A percentile compares a stretch with the other conserved stretches of the same genome.
Conservation (phyloP, 1,140 invertebrate species). For the Drosophila triauraria region DNA sequence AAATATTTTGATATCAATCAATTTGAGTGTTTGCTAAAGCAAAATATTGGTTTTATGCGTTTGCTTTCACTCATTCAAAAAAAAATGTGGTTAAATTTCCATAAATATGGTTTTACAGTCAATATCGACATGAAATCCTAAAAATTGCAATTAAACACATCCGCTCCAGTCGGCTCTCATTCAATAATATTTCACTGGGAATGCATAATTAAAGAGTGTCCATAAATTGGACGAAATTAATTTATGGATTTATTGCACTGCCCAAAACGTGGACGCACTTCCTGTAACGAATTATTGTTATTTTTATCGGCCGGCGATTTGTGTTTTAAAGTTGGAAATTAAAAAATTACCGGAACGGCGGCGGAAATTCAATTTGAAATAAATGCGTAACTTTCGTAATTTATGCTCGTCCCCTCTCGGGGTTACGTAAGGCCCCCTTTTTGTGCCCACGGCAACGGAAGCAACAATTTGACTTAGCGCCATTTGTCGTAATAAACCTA, state of each 20-base stretch:
- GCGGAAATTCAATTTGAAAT: constrained; percentile 70
- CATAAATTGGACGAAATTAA: constrained; percentile 16
- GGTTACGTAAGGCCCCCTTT: not conserved
- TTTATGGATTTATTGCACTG: constrained; percentile 43
- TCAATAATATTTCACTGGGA: constrained; percentile 3
- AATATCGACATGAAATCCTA: constrained; percentile 5
- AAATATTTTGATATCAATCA: constrained; percentile 46
- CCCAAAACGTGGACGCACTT: constrained; percentile 32
- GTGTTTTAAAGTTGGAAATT: constrained; percentile 37
- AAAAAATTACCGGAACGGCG: constrained; percentile 40
- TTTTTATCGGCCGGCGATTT: constrained; percentile 16
- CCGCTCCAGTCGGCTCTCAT: constrained; percentile 6
- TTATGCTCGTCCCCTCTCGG: constrained; percentile 43
- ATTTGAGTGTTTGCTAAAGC: constrained; percentile 22
- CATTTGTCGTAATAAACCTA: constrained; percentile 71
- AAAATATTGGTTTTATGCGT: constrained; percentile 28
- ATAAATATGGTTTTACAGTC: constrained; percentile 1
- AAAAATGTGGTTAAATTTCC: not conserved
- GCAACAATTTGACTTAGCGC: constrained; percentile 69
- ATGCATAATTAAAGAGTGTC: constrained; percentile 35
- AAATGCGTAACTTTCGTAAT: constrained; percentile 67
- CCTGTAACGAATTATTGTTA: constrained; percentile 49
- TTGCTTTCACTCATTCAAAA: not conserved
- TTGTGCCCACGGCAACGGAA: constrained; percentile 44
- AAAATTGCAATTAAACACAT: constrained; percentile 30